These are phyloP conservation scores for Darwinula stevensoni DNA, from an alignment of 2,888 invertebrate species.

Conservation along the genomic window DNA sequence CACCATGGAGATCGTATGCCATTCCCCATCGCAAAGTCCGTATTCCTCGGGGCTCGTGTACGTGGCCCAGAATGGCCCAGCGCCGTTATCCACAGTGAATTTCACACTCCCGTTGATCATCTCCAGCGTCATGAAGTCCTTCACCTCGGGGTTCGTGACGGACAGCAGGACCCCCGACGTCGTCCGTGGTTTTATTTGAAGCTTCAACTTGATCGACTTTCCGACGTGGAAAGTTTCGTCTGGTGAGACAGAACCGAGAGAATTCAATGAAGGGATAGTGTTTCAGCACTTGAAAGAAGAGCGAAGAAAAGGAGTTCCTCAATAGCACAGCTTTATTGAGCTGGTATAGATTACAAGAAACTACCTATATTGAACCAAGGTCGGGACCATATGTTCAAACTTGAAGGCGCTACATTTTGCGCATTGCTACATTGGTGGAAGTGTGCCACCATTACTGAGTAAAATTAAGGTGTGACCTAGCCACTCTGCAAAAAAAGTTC, in stretches of 20 bases:
- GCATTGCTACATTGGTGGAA: too few species aligned
- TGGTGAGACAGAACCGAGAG: too few species aligned
- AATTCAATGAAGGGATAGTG: too few species aligned
- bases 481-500: too few species aligned
- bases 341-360: too few species aligned
- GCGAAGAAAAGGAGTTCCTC: neutral
- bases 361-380: too few species aligned
- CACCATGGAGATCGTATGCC: conserved; percentile 61
- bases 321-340: too few species aligned
- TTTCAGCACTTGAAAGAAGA: conserved; percentile 25
- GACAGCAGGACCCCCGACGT: conserved; percentile 55
- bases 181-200: conserved; percentile 62
- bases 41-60: conserved; percentile 28
- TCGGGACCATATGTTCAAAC: too few species aligned
- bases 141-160: too few species aligned
- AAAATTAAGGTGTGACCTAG: too few species aligned
- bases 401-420: too few species aligned
- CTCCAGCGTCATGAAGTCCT: conserved; percentile 58
- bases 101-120: conserved; percentile 54
- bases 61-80: conserved; percentile 41
- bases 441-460: too few species aligned
- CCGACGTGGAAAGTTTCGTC: conserved; percentile 66
- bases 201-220: conserved; percentile 36
- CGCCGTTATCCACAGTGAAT: conserved; percentile 52
- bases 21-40: conserved; percentile 67